These are phyloP conservation scores for Neotoxoptera formosana DNA, from an alignment of 1,140 invertebrate genomes.

Conservation along the genomic window DNA sequence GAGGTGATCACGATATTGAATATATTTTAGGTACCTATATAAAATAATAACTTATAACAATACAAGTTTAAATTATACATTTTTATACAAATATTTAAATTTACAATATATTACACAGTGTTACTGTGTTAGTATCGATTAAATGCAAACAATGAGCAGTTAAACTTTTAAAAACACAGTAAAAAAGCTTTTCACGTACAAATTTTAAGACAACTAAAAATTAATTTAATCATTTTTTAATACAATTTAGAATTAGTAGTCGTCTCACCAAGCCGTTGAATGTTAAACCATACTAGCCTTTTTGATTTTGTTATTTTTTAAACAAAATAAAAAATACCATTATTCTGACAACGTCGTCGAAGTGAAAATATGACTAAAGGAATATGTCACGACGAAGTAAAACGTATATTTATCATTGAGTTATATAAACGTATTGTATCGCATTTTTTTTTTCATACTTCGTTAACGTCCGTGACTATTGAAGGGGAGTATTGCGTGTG, in stretches of 20 bases:
- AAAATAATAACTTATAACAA: not conserved
- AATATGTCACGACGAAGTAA: not conserved
- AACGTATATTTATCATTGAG: conserved; percentile 4
- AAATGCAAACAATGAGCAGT: not conserved
- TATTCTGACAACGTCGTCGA: not conserved
- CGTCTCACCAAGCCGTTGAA: not conserved
- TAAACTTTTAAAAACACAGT: not conserved
- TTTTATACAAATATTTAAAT: not conserved
- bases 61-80: not conserved
- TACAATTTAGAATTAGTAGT: not conserved
- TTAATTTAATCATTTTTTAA: not conserved
- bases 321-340: conserved; percentile 6
- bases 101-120: not conserved
- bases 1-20: too few species aligned
- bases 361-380: not conserved
- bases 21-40: not conserved
- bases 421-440: not conserved
- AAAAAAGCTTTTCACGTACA: not conserved
- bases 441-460: conserved; percentile 20
- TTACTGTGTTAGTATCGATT: not conserved
- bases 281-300: not conserved
- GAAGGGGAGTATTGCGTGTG: not conserved
- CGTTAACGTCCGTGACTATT: conserved; percentile 45
- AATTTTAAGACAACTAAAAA: not conserved
- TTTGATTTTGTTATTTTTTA: conserved; percentile 2